Evolutionary conservation across 2,888 invertebrate species (phyloP).

Genomic region (Ischnus inquisitorius): DNA sequence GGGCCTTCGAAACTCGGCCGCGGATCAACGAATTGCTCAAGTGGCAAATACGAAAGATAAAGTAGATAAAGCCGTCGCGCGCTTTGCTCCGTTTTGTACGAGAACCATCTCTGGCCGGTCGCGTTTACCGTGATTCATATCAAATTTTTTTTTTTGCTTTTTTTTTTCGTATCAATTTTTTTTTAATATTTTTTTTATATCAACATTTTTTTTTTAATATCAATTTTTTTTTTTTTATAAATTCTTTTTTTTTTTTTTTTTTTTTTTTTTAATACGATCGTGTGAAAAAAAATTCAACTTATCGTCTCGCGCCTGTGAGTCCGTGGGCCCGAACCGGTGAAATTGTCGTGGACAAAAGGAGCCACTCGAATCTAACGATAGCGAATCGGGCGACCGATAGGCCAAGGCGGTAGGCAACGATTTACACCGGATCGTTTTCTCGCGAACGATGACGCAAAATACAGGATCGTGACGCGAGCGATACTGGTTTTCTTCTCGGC

Average conservation of each 20-base stretch:
- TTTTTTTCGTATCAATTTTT: too few relatives aligned
- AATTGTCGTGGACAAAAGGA: not conserved
- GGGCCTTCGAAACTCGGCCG: conserved; percentile 25
- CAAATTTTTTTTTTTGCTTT: too few relatives aligned
- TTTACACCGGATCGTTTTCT: conserved; percentile 43
- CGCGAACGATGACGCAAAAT: conserved; percentile 65
- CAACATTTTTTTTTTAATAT: too few relatives aligned
- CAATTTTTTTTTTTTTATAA: too few relatives aligned
- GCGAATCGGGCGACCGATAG: not conserved
- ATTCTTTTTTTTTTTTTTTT: too few relatives aligned
- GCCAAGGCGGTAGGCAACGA: not conserved
- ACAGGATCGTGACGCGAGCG: conserved; percentile 55
- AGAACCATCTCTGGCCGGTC: conserved; percentile 23
- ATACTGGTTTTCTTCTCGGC: not conserved
- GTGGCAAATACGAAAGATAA: conserved; percentile 68
- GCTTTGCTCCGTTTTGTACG: not conserved
- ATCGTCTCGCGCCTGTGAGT: too few relatives aligned
- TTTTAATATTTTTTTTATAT: too few relatives aligned
- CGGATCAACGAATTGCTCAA: conserved; percentile 66
- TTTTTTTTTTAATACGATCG: too few relatives aligned
- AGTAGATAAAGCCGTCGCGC: conserved; percentile 59
- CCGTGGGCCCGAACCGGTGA: too few relatives aligned
- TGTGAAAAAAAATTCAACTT: too few relatives aligned
- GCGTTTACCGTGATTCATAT: conserved; percentile 4
- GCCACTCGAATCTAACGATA: not conserved